phyloP scores from a whole-genome alignment of 2,113 vertebrate genomes.

The Protobothrops flavoviridis region DNA sequence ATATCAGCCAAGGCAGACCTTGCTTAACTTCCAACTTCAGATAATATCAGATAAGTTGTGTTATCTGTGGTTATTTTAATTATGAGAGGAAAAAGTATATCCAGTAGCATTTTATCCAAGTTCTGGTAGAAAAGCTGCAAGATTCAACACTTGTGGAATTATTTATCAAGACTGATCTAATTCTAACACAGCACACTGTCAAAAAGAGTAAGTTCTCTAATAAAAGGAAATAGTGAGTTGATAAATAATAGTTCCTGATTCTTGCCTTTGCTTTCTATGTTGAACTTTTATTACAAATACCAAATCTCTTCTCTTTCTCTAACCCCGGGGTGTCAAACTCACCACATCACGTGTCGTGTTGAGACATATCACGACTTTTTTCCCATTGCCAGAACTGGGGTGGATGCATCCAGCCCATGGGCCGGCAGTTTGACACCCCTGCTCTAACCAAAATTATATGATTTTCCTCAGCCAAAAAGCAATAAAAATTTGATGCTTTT shows the following conservation, averaged over 20 bases:
- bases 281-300: no score
- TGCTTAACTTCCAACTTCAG: background rate
- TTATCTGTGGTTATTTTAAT: background rate
- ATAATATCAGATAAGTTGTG: background rate
- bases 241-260: background rate
- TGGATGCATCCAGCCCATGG: no score
- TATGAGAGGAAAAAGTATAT: background rate
- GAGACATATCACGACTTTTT: no score
- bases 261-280: background rate
- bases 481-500: background rate
- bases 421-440: no score
- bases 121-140: background rate
- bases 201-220: background rate
- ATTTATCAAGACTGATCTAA: background rate
- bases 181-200: background rate
- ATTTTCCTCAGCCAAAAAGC: background rate
- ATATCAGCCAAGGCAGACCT: background rate
- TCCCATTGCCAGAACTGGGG: no score
- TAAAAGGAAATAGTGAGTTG: background rate
- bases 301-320: background rate
- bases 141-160: background rate
- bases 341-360: no score
- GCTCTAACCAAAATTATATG: background rate
- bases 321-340: no score
- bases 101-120: background rate